A percentile compares a stretch with the other conserved stretches of the same genome.
Evolutionary conservation across 2,888 invertebrate species (phyloP).

Genomic region (Nebria salina): DNA sequence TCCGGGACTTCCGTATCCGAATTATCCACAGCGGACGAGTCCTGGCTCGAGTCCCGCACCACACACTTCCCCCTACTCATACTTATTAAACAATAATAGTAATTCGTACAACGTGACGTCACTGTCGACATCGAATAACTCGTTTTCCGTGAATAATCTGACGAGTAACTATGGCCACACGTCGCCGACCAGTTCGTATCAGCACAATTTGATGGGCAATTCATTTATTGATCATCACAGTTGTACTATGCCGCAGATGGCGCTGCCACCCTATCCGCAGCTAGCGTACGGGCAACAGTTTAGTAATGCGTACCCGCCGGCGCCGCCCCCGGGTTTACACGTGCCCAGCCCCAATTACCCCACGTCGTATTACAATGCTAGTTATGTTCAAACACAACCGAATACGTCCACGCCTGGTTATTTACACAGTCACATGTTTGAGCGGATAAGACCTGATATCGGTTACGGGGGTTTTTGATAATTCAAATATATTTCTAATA

Average conservation of each 20-base stretch:
- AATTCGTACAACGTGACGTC: constrained; percentile 58
- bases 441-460: constrained; percentile 65
- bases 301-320: constrained; percentile 60
- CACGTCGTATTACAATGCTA: constrained; percentile 61
- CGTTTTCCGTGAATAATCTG: constrained; percentile 63
- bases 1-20: constrained; percentile 39
- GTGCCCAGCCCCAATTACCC: constrained; percentile 78
- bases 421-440: constrained; percentile 59
- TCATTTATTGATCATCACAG: constrained; percentile 64
- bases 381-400: constrained; percentile 56
- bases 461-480: constrained; percentile 66
- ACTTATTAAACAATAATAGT: constrained; percentile 52
- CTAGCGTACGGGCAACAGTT: constrained; percentile 59
- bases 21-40: constrained; percentile 50
- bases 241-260: constrained; percentile 62
- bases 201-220: constrained; percentile 23
- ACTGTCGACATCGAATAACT: constrained; percentile 54
- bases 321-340: constrained; percentile 64
- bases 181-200: constrained; percentile 52
- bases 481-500: constrained; percentile 19
- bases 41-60: constrained; percentile 59
- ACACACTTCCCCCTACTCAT: constrained; percentile 51
- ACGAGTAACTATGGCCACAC: constrained; percentile 53
- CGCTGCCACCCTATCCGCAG: constrained; percentile 61
- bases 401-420: constrained; percentile 60